Conservation (phyloP, 2,113 vertebrate species). For the Plestiodon gilberti region DNA sequence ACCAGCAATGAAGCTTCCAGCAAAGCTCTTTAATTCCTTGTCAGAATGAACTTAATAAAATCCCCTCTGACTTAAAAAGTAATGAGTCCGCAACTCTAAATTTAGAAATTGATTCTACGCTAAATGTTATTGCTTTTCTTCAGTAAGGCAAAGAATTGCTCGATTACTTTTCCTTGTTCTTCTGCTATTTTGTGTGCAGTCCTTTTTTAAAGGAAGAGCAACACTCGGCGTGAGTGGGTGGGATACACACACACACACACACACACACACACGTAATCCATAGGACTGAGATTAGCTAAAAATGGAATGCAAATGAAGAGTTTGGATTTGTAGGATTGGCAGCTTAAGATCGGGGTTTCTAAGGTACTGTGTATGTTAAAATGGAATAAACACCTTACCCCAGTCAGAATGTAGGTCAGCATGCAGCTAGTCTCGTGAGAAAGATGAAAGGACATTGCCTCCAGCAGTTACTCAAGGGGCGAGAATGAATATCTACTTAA, state of each 20-base stretch:
- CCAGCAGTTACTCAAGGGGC: background rate
- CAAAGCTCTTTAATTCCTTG: slow-evolving; percentile 58
- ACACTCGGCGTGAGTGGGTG: background rate
- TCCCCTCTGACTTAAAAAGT: slow-evolving; percentile 46
- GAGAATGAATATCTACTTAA: accelerated
- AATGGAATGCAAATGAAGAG: background rate
- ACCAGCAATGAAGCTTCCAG: slow-evolving; percentile 42
- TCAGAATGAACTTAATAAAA: slow-evolving; percentile 64
- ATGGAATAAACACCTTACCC: background rate
- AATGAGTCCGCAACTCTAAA: slow-evolving; percentile 25
- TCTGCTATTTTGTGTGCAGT: background rate
- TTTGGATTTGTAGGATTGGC: background rate
- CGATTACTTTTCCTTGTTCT: background rate
- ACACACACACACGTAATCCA: background rate
- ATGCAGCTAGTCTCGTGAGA: background rate
- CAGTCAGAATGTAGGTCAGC: background rate
- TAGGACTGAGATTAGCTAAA: background rate
- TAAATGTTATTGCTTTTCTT: background rate
- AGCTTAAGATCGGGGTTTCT: background rate
- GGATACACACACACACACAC: background rate
- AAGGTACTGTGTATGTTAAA: background rate
- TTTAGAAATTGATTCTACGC: slow-evolving; percentile 21
- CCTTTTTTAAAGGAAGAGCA: slow-evolving; percentile 9
- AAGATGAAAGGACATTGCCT: background rate
- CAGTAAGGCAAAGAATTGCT: background rate